Evolutionary conservation across 2,113 vertebrate genomes (phyloP), one percentile per base, ranked within the genome.

Genomic region (Crotalus tigris): DNA sequence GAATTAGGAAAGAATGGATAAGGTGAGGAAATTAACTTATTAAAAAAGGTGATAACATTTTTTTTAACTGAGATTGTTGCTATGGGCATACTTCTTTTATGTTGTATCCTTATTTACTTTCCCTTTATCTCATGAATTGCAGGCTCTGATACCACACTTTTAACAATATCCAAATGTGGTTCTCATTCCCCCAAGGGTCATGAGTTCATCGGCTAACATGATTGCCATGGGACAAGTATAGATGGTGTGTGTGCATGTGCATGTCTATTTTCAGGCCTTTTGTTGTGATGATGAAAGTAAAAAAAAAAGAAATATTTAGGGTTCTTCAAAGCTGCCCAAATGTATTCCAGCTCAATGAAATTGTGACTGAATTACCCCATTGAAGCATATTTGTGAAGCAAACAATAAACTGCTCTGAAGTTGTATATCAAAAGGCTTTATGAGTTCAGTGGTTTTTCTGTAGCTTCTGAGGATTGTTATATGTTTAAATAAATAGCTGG

Each of bases 231-330:
- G 15, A 81, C 21, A 33, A 81, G 33, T 19, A 81, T 81, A 17
- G 69, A 39, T 3, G 17, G 29, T 0, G 5, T 2, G 4, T 17
- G 4, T 17, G 6, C 7, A 5, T 1, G 12, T 5, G n/a, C 0
- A 1, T 69, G 33, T 81, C 33, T 33, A 19, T 81, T 81, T 81
- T 19, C 33, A 39, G 33, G 69, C 15, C 69, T 81, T 81, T 39
- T 81, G 69, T 81, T 39, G 15, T 8, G 33, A 19, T 17, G 69
- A 81, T 39, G n/a, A 39, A 3, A 81, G 69, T 19, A 75, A 33
- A 39, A 69, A 39, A 69, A 13, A 33, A 39, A 81, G 17, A 33
- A 39, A 81, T 81, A 81, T 81, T 81, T 39, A 81, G 17, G 69
- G 33, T 19, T 81, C 15, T 81, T 39, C 69, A 81, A 81, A 81